phyloP scores from a whole-genome alignment of 1,140 invertebrate species.

The Propsilocerus akamusi region DNA sequence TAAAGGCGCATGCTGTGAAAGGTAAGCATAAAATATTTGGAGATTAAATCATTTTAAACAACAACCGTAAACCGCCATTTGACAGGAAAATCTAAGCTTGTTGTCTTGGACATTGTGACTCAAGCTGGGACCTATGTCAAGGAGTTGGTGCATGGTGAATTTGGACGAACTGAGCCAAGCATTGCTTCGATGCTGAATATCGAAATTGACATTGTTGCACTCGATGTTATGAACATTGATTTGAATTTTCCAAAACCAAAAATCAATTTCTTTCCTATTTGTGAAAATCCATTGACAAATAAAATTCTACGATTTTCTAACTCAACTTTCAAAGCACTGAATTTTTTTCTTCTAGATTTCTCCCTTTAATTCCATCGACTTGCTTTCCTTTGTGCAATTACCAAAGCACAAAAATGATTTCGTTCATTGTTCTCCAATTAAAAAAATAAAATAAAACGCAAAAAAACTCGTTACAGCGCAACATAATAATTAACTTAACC shows the following conservation, averaged over 20 bases:
- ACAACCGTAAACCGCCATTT: conserved; percentile 4
- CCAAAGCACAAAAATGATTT: too few relatives aligned
- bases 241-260: conserved; percentile 50
- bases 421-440: too few relatives aligned
- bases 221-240: conserved; percentile 48
- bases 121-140: conserved; percentile 94
- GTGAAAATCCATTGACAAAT: too few relatives aligned
- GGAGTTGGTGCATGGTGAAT: conserved; percentile 93
- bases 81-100: conserved; percentile 29
- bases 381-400: too few relatives aligned
- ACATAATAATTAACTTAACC: too few relatives aligned
- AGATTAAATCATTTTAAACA: neutral
- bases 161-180: conserved; percentile 64
- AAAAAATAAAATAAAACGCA: too few relatives aligned
- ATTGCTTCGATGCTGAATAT: conserved; percentile 30
- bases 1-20: conserved; percentile 29
- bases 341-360: too few relatives aligned
- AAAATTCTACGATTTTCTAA: too few relatives aligned
- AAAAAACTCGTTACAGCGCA: too few relatives aligned
- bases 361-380: too few relatives aligned
- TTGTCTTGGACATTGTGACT: conserved; percentile 53
- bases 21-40: conserved; percentile 14
- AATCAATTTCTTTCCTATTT: too few relatives aligned
- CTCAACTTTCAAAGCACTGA: too few relatives aligned
- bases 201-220: conserved; percentile 53